A percentile compares a stretch with the other conserved stretches of the same genome.
These are phyloP conservation scores for Caenorhabditis sp. DNA, from an alignment of 2,888 invertebrate species.

Conservation along the genomic window DNA sequence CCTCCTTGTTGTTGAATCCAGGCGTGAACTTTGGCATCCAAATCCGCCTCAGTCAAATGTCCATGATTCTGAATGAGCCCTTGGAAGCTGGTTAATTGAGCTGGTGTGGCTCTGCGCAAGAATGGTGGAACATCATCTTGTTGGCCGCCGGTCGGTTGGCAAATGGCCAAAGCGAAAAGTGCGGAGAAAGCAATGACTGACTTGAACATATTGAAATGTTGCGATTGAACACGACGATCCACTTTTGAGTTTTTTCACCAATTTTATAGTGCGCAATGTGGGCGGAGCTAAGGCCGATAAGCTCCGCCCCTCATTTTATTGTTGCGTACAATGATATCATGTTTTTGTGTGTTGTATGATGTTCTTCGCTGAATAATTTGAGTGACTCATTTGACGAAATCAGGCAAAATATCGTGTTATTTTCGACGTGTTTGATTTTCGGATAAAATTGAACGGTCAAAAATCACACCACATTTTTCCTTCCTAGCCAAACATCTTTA, in stretches of 20 bases:
- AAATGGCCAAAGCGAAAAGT: slow-evolving; percentile 45
- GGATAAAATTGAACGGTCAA: no score
- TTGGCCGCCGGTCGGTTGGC: slow-evolving; percentile 43
- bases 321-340: background rate
- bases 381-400: background rate
- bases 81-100: slow-evolving; percentile 52
- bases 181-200: slow-evolving; percentile 49
- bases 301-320: background rate
- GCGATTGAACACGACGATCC: background rate
- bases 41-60: slow-evolving; percentile 56
- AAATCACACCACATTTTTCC: no score
- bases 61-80: slow-evolving; percentile 46
- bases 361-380: background rate
- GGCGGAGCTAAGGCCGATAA: background rate
- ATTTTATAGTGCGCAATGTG: background rate
- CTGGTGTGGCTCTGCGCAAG: slow-evolving; percentile 39
- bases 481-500: background rate
- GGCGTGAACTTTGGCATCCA: slow-evolving; percentile 59
- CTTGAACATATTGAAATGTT: slow-evolving; percentile 21
- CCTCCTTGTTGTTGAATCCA: slow-evolving; percentile 52
- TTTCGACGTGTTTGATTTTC: no score
- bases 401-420: no score
- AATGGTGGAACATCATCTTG: slow-evolving; percentile 56
- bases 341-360: background rate
- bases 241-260: background rate